Percentiles rank a stretch among this genome's conserved stretches.
Conservation (phyloP, 2,888 invertebrate genomes). For the Parnassius glacialis region DNA sequence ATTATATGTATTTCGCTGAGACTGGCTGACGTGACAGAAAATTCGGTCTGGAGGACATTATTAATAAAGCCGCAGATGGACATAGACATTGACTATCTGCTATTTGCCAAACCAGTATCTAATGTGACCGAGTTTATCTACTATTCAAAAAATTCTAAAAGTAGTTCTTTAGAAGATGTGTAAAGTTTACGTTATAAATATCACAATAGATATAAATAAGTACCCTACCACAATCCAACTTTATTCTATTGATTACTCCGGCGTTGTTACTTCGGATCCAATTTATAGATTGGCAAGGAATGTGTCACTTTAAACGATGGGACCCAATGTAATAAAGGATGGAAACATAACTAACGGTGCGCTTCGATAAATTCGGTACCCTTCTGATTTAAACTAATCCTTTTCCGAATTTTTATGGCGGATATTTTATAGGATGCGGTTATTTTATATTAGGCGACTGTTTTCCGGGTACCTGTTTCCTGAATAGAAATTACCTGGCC, state of each 20-base stretch:
- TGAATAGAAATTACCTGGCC: not conserved
- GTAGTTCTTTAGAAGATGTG: too few species aligned
- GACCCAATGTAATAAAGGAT: conserved; percentile 21
- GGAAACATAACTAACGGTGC: conserved; percentile 19
- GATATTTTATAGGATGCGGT: conserved; percentile 14
- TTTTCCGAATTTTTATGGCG: conserved; percentile 15
- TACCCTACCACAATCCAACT: conserved; percentile 13
- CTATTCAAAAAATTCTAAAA: too few species aligned
- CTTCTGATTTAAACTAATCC: conserved; percentile 19
- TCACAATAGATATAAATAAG: conserved; percentile 6
- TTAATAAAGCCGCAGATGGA: too few species aligned
- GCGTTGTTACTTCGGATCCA: conserved; percentile 22
- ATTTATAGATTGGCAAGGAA: conserved; percentile 25
- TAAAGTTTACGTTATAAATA: not conserved
- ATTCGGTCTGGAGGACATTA: too few species aligned
- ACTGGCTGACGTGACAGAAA: too few species aligned
- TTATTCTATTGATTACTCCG: conserved; percentile 19
- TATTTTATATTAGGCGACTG: not conserved
- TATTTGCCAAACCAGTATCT: too few species aligned
- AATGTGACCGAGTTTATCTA: too few species aligned
- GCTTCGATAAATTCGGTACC: conserved; percentile 19
- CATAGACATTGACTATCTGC: too few species aligned
- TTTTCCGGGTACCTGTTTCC: conserved; percentile 1
- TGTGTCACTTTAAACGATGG: conserved; percentile 26
- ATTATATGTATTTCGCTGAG: too few species aligned